Evolutionary conservation across 2,797 vertebrate species (phyloP).

Genomic region (Gambelia wislizenii): DNA sequence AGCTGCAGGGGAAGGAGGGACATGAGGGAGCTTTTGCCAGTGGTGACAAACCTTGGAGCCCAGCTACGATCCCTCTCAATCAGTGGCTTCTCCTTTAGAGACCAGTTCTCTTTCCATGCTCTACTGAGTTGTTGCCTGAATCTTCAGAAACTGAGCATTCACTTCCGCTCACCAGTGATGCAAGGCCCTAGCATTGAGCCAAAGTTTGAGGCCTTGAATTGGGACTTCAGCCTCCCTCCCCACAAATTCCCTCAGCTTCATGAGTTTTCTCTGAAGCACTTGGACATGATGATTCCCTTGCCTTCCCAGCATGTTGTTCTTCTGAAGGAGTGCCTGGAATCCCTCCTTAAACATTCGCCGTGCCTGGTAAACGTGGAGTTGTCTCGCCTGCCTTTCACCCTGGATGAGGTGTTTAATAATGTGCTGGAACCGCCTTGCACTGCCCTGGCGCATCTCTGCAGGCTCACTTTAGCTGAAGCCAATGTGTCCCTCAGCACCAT

Average conservation of each 20-base stretch:
- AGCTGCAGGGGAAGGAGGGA: constrained; percentile 57
- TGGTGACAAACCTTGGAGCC: constrained; percentile 65
- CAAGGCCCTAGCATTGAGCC: rapidly evolving
- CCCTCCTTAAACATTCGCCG: constrained; percentile 74
- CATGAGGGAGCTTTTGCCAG: constrained; percentile 74
- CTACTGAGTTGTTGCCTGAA: constrained; percentile 79
- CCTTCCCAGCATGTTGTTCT: constrained; percentile 66
- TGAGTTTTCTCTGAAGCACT: constrained; percentile 49
- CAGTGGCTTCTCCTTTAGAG: constrained; percentile 78
- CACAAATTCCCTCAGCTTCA: not conserved
- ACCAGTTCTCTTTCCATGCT: constrained; percentile 67
- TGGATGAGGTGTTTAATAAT: constrained; percentile 71
- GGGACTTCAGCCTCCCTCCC: constrained; percentile 41
- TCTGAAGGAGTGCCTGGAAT: constrained; percentile 73
- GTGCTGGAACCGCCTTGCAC: not conserved
- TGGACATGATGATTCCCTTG: rapidly evolving
- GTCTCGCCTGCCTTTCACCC: constrained; percentile 75
- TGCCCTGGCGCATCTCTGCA: constrained; percentile 37
- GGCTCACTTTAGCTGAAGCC: constrained; percentile 62
- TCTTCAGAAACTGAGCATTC: constrained; percentile 77
- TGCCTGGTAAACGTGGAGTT: constrained; percentile 78
- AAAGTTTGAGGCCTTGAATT: constrained; percentile 14
- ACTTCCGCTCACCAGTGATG: constrained; percentile 66
- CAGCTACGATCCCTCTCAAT: constrained; percentile 79
- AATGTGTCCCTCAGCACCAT: constrained; percentile 17